These are phyloP conservation scores for Dendrophyllia cribrosa DNA, from an alignment of 64 coral and sea anemone species.

Conservation along the genomic window DNA sequence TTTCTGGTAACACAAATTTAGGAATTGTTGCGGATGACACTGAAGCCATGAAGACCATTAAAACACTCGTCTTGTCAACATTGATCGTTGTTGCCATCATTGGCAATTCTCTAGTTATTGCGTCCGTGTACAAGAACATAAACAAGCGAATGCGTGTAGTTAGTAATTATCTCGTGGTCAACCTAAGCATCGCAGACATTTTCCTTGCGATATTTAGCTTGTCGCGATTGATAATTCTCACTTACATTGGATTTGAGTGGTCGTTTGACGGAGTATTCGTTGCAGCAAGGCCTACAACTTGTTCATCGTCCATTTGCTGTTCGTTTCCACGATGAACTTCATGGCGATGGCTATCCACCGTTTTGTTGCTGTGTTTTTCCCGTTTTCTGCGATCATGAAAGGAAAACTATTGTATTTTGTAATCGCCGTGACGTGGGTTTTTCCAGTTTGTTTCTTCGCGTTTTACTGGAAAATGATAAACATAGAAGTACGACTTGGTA, in stretches of 20 bases:
- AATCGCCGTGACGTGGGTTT: slow-evolving; percentile 23
- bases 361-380: slow-evolving; percentile 49
- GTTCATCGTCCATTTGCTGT: slow-evolving; percentile 19
- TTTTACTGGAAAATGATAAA: slow-evolving; percentile 9
- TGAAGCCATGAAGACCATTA: neutral
- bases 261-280: slow-evolving; percentile 8
- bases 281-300: slow-evolving; percentile 22
- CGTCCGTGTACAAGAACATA: slow-evolving; percentile 41
- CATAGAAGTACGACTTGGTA: neutral
- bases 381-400: neutral
- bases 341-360: slow-evolving; percentile 21
- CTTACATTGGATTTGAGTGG: slow-evolving; percentile 50
- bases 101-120: slow-evolving; percentile 58
- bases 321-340: slow-evolving; percentile 23
- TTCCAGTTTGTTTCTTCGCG: neutral
- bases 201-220: slow-evolving; percentile 61
- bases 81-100: slow-evolving; percentile 25
- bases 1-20: too few relatives aligned
- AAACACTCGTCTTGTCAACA: slow-evolving; percentile 29
- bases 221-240: slow-evolving; percentile 52
- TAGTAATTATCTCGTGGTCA: slow-evolving; percentile 71
- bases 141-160: slow-evolving; percentile 47
- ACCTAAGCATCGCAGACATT: slow-evolving; percentile 63
- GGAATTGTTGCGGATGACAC: neutral
- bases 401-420: slow-evolving; percentile 3